Percentiles rank a stretch among this genome's conserved stretches.
Evolutionary conservation across 2,797 vertebrate species (phyloP).

Genomic region (Schizopygopsis malacanthus): DNA sequence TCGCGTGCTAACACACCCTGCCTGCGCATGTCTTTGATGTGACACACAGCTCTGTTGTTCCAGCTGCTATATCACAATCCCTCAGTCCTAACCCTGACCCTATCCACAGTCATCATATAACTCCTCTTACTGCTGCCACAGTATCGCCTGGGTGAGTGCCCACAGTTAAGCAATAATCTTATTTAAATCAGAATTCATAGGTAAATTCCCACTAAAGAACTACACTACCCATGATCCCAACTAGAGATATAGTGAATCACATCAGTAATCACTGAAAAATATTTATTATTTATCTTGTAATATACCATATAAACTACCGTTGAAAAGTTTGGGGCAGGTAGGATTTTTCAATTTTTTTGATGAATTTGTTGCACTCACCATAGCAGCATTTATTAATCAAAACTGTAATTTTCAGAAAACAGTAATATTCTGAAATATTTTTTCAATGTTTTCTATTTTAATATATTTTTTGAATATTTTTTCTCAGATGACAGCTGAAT

Average conservation of each 20-base stretch:
- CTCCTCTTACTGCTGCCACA: background rate
- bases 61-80: constrained; percentile 48
- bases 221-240: background rate
- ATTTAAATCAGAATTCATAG: background rate
- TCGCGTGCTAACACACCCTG: constrained; percentile 46
- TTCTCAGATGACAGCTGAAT: background rate
- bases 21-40: constrained; percentile 57
- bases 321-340: background rate
- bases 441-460: background rate
- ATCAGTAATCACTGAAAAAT: background rate
- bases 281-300: background rate
- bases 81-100: constrained; percentile 16
- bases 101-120: background rate
- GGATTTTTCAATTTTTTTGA: background rate
- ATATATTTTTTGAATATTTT: too few species aligned
- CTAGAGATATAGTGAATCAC: background rate
- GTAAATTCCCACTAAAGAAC: background rate
- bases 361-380: background rate
- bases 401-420: background rate
- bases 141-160: background rate
- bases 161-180: constrained; percentile 50
- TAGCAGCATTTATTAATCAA: background rate
- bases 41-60: constrained; percentile 53
- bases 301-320: background rate
- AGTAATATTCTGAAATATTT: too few species aligned